phyloP scores from a whole-genome alignment of 1,140 invertebrate species.

The Drosophila carrolli region DNA sequence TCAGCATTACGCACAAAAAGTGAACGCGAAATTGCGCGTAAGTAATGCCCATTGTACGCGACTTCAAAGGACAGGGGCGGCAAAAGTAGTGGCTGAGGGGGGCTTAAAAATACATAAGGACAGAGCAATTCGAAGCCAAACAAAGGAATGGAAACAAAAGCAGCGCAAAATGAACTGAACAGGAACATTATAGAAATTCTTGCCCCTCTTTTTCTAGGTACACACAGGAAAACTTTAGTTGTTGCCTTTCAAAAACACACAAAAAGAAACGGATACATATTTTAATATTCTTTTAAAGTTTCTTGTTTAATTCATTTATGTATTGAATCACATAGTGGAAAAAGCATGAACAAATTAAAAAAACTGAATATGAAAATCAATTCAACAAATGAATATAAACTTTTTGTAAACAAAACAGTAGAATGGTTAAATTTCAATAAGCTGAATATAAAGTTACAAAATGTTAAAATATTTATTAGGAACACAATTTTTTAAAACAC shows the following conservation, averaged over 20 bases:
- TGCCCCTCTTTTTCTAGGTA: conserved; percentile 1
- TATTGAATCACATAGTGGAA: too few species aligned
- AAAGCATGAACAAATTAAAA: too few species aligned
- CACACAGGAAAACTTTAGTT: conserved; percentile 4
- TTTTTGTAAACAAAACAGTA: too few species aligned
- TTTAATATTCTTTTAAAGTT: neutral
- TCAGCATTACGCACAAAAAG: conserved; percentile 65
- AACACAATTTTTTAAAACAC: too few species aligned
- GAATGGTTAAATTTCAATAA: too few species aligned
- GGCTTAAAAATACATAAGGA: conserved; percentile 10
- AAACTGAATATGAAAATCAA: too few species aligned
- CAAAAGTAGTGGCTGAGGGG: conserved; percentile 9
- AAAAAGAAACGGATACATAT: neutral
- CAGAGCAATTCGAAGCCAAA: conserved; percentile 37
- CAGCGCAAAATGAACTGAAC: conserved; percentile 54
- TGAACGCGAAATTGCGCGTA: conserved; percentile 76
- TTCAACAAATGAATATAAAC: too few species aligned
- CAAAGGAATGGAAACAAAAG: conserved; percentile 57
- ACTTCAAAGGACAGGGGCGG: conserved; percentile 12
- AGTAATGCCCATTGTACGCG: conserved; percentile 67
- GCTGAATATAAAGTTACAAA: too few species aligned
- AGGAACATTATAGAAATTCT: conserved; percentile 49
- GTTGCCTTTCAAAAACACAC: too few species aligned
- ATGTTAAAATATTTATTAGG: too few species aligned
- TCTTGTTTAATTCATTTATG: too few species aligned